Conservation (phyloP, 2,888 invertebrate species). For the Diplolepis rosae region DNA sequence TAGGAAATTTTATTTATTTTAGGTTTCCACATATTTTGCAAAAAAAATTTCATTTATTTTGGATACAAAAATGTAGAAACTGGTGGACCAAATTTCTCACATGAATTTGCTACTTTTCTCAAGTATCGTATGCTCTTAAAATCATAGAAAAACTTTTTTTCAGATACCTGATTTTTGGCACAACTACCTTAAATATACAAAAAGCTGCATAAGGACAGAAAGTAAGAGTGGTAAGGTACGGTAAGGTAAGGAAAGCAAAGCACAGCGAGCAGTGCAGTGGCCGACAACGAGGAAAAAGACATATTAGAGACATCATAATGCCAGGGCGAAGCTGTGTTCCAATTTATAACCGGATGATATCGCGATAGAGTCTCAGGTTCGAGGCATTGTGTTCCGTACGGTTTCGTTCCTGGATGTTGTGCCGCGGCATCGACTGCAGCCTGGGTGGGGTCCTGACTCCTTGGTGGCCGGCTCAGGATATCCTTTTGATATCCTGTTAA, state of each 20-base stretch:
- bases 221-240: slow-evolving; percentile 17
- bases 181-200: too few species aligned
- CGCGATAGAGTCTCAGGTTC: slow-evolving; percentile 73
- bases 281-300: slow-evolving; percentile 67
- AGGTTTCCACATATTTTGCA: too few species aligned
- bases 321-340: slow-evolving; percentile 72
- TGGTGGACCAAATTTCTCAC: too few species aligned
- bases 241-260: not conserved
- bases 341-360: slow-evolving; percentile 73
- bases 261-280: slow-evolving; percentile 44
- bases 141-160: too few species aligned
- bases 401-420: slow-evolving; percentile 61
- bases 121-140: too few species aligned
- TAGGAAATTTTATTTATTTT: too few species aligned
- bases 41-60: too few species aligned
- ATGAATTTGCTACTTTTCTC: too few species aligned
- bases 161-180: too few species aligned
- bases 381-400: slow-evolving; percentile 70
- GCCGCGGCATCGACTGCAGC: slow-evolving; percentile 62
- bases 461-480: slow-evolving; percentile 71
- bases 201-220: not conserved
- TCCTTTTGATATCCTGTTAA: slow-evolving; percentile 74
- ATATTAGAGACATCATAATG: slow-evolving; percentile 74
- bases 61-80: too few species aligned
- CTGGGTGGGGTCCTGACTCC: slow-evolving; percentile 70